These are phyloP conservation scores for Gryon sp. DNA, from an alignment of 1,140 invertebrate genomes.

Conservation along the genomic window DNA sequence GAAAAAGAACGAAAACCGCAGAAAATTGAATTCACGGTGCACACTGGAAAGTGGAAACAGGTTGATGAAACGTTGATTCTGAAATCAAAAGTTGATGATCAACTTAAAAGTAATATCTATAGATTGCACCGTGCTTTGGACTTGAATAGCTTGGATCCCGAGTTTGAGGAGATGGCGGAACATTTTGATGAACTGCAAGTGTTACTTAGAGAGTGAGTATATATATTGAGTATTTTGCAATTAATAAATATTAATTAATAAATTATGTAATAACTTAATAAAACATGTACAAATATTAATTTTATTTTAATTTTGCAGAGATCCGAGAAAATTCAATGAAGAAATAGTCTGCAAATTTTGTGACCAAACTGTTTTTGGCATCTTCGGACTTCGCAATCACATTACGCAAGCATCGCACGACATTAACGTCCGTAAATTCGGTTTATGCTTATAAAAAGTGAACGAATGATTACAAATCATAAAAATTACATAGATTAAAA, in stretches of 20 bases:
- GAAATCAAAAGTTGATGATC: conserved; percentile 60
- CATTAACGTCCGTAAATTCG: conserved; percentile 6
- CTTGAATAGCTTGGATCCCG: conserved; percentile 65
- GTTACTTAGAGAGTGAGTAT: conserved; percentile 60
- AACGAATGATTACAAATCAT: too few relatives aligned
- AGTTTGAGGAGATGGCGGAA: conserved; percentile 56
- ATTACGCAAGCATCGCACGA: neutral
- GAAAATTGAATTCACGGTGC: conserved; percentile 24
- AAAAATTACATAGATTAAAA: too few relatives aligned
- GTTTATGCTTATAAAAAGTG: too few relatives aligned
- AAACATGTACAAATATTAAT: too few relatives aligned
- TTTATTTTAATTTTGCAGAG: conserved; percentile 70
- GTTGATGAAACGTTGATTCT: conserved; percentile 67
- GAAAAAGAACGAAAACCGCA: conserved; percentile 48
- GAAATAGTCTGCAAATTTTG: conserved; percentile 78
- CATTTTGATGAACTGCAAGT: conserved; percentile 65
- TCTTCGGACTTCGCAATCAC: conserved; percentile 72
- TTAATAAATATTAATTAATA: too few relatives aligned
- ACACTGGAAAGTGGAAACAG: conserved; percentile 66
- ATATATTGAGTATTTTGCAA: too few relatives aligned
- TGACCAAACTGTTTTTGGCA: conserved; percentile 66
- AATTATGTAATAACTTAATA: too few relatives aligned
- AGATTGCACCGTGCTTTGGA: conserved; percentile 80
- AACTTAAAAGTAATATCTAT: conserved; percentile 80
- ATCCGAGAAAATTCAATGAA: conserved; percentile 64